A percentile compares a stretch with the other conserved stretches of the same genome.
Evolutionary conservation across 1,140 invertebrate genomes (phyloP).

Genomic region (Physella acuta): DNA sequence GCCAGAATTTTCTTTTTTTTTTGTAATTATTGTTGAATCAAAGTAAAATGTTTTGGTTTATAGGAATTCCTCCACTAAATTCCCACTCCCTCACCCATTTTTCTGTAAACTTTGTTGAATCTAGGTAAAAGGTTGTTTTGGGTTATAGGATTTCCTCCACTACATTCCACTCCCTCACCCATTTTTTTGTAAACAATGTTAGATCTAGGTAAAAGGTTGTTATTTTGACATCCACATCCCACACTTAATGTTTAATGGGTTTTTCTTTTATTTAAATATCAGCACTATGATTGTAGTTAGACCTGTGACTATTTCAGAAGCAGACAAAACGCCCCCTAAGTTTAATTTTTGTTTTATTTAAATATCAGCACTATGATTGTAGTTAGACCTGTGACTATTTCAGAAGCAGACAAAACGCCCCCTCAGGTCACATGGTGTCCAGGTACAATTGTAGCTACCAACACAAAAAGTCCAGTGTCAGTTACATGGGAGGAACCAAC

Average conservation of each 20-base stretch:
- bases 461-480: slow-evolving; percentile 19
- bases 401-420: slow-evolving; percentile 30
- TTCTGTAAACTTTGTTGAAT: too few species aligned
- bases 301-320: neutral
- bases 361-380: neutral
- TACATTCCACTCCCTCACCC: too few species aligned
- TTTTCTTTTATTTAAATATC: neutral
- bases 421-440: slow-evolving; percentile 38
- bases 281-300: neutral
- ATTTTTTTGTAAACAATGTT: too few species aligned
- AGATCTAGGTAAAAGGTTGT: too few species aligned
- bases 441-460: slow-evolving; percentile 28
- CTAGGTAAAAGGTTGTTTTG: too few species aligned
- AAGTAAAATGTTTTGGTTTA: too few species aligned
- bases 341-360: slow-evolving; percentile 20
- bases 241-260: too few species aligned
- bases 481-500: slow-evolving; percentile 40
- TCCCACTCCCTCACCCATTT: too few species aligned
- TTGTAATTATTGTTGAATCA: neutral
- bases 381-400: neutral
- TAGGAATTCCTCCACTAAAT: too few species aligned
- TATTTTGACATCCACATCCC: too few species aligned
- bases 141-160: too few species aligned
- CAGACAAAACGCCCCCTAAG: slow-evolving; percentile 35
- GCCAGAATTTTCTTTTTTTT: neutral